phyloP scores from a whole-genome alignment of 2,888 invertebrate species.

The Parnassius smintheus region DNA sequence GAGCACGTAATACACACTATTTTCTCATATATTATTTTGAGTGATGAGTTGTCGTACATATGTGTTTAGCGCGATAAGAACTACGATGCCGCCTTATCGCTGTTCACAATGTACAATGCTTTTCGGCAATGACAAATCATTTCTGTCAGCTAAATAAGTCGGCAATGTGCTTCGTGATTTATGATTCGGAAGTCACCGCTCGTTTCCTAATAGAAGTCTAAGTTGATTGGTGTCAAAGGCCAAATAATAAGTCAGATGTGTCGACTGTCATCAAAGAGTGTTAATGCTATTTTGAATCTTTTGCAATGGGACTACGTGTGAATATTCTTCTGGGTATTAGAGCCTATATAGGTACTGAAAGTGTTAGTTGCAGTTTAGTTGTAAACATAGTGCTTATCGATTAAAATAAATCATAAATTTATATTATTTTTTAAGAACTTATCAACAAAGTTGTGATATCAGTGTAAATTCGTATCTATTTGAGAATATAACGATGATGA shows the following conservation, averaged over 20 bases:
- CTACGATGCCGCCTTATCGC: conserved; percentile 16
- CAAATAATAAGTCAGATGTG: conserved; percentile 42
- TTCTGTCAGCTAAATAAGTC: conserved; percentile 30
- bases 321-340: neutral
- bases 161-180: conserved; percentile 30
- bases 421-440: conserved; percentile 9
- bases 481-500: neutral
- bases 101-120: conserved; percentile 26
- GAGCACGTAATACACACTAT: neutral
- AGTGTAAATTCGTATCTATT: neutral
- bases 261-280: conserved; percentile 6
- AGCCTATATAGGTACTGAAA: conserved; percentile 1
- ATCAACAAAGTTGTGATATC: neutral
- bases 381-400: conserved; percentile 19
- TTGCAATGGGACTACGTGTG: neutral
- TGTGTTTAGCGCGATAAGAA: conserved; percentile 20
- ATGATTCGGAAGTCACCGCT: conserved; percentile 26
- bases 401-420: conserved; percentile 5
- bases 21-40: conserved; percentile 20
- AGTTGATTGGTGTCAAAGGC: conserved; percentile 58
- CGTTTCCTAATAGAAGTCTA: conserved; percentile 35
- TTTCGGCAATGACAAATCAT: conserved; percentile 26
- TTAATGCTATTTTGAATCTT: conserved; percentile 15
- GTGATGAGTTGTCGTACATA: conserved; percentile 6
- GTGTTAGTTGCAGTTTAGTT: conserved; percentile 16